These are phyloP conservation scores for Sinocyclocheilus rhinocerous DNA, from an alignment of 2,113 vertebrate genomes.

Conservation along the genomic window DNA sequence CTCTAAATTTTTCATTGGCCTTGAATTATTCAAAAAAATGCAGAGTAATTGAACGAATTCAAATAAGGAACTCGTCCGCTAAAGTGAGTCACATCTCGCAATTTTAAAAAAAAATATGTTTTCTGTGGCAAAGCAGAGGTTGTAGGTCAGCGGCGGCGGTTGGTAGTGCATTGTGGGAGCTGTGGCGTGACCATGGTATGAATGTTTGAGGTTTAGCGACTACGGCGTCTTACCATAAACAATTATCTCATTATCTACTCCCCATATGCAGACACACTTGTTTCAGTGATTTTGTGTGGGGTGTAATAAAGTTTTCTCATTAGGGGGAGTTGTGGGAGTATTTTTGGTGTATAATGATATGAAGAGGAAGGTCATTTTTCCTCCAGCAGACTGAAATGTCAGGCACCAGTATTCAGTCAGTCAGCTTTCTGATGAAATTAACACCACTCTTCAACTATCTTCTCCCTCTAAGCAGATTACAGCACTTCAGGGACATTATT, in stretches of 20 bases:
- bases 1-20: slow-evolving; percentile 67
- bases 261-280: slow-evolving; percentile 39
- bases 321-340: slow-evolving; percentile 66
- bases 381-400: slow-evolving; percentile 61
- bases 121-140: not conserved
- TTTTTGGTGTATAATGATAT: slow-evolving; percentile 70
- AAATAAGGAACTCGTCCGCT: not conserved
- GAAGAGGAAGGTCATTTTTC: slow-evolving; percentile 59
- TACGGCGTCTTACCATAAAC: not conserved
- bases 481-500: slow-evolving; percentile 73
- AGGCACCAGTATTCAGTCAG: slow-evolving; percentile 67
- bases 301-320: slow-evolving; percentile 72
- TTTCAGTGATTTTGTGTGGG: slow-evolving; percentile 61
- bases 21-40: slow-evolving; percentile 69
- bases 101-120: too few relatives aligned
- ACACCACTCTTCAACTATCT: slow-evolving; percentile 65
- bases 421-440: slow-evolving; percentile 73
- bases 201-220: not conserved
- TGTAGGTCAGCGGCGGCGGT: not conserved
- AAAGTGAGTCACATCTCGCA: not conserved
- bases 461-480: slow-evolving; percentile 69
- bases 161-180: slow-evolving; percentile 25
- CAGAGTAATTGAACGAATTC: not conserved
- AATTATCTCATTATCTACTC: slow-evolving; percentile 24
- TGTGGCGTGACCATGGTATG: not conserved